Evolutionary conservation across 1,140 invertebrate species (phyloP).

Genomic region (Penaeus vannamei): DNA sequence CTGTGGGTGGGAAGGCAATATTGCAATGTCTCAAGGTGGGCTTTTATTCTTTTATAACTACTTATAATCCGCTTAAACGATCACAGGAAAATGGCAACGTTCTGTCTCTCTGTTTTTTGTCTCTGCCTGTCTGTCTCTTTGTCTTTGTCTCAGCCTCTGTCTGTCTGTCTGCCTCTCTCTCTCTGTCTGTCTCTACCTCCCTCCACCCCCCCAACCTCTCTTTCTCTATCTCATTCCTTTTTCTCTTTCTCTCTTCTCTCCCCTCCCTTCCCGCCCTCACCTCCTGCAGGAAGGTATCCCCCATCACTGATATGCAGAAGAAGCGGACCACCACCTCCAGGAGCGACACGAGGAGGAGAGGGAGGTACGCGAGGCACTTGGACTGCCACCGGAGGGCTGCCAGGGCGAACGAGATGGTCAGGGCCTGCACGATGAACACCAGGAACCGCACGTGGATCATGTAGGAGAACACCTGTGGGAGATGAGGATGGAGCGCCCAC

Average conservation of each 20-base stretch:
- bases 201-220: too few relatives aligned
- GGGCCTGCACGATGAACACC: constrained; percentile 34
- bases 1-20: background rate
- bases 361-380: background rate
- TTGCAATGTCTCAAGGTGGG: background rate
- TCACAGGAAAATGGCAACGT: too few relatives aligned
- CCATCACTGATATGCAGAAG: background rate
- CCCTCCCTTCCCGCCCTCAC: background rate
- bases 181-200: too few relatives aligned
- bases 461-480: constrained; percentile 25
- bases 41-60: too few relatives aligned
- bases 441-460: constrained; percentile 43
- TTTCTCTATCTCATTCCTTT: too few relatives aligned
- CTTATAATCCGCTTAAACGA: too few relatives aligned
- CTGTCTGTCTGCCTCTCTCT: too few relatives aligned
- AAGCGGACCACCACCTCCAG: constrained; percentile 13
- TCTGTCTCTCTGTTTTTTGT: too few relatives aligned
- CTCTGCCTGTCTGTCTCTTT: too few relatives aligned
- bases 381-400: background rate
- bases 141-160: too few relatives aligned
- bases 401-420: constrained; percentile 30
- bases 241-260: too few relatives aligned
- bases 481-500: background rate
- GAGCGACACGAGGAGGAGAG: background rate
- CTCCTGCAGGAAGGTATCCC: constrained; percentile 27